Base-by-base conservation (phyloP, 2,113 vertebrate genomes). In the Scalopus aquaticus region DNA sequence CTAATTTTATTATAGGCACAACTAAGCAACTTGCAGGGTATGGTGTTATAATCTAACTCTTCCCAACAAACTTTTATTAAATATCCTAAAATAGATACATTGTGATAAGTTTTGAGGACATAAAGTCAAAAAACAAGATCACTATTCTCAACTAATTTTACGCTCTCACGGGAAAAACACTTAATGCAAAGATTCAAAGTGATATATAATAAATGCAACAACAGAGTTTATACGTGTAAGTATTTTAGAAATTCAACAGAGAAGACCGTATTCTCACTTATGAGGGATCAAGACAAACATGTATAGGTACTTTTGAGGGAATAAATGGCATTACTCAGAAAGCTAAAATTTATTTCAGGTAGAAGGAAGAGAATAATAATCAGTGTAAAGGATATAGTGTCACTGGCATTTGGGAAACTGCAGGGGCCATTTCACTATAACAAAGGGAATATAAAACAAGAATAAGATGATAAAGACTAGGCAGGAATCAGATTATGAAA, bases 341-440 rank as follows among this genome's bases (percentile, higher is more conserved):
- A 54, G 69, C 10, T 9, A 2, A 24, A 67, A 65, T 35, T 5
- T 13, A 49, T 73, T 58, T 54, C 22, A 42, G 10, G 20, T 32
- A 44, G 24, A 65, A 13, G 26, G 4, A 62, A 86, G 11, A 42
- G 11, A 20, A 62, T 28, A 5, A 72, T 51, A 60, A 77, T 49
- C 69, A 62, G 32, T 44, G n/a, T 28, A 4, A 37, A 60, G 13
- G 13, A 19, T 3, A 42, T 15, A 37, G 5, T 15, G 8, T 24
- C 37, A 39, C 44, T 56, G 12, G 5, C 24, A 13, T 56, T 65
- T 39, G 51, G 44, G 49, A 89, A n/a, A 37, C 26, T 16, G 54
- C 9, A 70, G 9, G 7, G 12, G 3, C 0, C 19, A 35, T 30
- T 30, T 5, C 1, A 24, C 54, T 77, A 9, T 10, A 26, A 17